These are phyloP conservation scores for Auanema sp. DNA, from an alignment of 2,888 invertebrate genomes.

Conservation along the genomic window DNA sequence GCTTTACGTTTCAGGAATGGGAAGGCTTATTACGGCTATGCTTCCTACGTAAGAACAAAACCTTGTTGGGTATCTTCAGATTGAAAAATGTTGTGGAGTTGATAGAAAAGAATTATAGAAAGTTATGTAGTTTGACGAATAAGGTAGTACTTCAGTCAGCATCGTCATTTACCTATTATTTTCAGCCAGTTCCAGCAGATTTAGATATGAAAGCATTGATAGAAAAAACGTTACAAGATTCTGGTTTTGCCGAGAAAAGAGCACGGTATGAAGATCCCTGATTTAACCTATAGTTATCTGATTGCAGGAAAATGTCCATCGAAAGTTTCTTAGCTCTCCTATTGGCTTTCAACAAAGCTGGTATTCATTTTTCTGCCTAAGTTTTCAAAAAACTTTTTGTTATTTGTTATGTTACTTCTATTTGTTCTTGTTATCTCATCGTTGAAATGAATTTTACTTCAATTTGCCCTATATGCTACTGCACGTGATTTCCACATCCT, in stretches of 20 bases:
- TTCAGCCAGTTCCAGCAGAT: constrained; percentile 76
- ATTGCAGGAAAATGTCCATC: constrained; percentile 81
- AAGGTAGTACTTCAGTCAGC: constrained; percentile 70
- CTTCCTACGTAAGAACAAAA: constrained; percentile 95
- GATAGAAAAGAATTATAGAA: constrained; percentile 86
- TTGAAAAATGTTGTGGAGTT: constrained; percentile 73
- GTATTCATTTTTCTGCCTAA: constrained; percentile 78
- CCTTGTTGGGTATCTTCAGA: constrained; percentile 84
- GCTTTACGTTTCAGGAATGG: constrained; percentile 78
- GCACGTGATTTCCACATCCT: no score
- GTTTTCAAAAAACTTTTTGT: constrained; percentile 2
- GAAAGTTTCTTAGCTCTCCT: constrained; percentile 89
- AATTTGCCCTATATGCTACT: no score
- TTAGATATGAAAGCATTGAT: constrained; percentile 83
- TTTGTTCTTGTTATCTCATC: constrained; percentile 10
- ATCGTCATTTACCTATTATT: constrained; percentile 42
- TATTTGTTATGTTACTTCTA: background rate
- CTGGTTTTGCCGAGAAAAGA: constrained; percentile 76
- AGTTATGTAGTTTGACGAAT: constrained; percentile 84
- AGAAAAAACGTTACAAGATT: constrained; percentile 75
- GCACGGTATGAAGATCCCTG: constrained; percentile 69
- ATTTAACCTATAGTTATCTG: background rate
- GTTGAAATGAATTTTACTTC: background rate
- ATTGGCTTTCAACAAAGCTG: constrained; percentile 84
- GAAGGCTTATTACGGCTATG: constrained; percentile 93